phyloP scores from a whole-genome alignment of 2,888 invertebrate genomes.

The Elegia similella region DNA sequence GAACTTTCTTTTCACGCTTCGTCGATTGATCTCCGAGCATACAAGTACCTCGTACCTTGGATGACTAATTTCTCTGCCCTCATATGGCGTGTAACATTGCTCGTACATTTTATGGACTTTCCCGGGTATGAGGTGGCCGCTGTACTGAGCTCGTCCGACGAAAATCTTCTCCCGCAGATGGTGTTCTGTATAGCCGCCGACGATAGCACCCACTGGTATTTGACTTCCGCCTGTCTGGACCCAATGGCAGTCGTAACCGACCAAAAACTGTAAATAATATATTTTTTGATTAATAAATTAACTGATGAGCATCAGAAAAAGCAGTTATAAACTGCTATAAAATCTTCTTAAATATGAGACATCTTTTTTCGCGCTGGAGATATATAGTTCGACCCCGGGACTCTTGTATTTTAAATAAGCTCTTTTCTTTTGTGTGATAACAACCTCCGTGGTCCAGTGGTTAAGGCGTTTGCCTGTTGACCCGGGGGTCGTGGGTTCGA shows the following conservation, averaged over 20 bases:
- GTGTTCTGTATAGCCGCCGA: conserved; percentile 81
- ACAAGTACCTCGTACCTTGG: conserved; percentile 49
- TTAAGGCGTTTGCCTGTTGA: too few species aligned
- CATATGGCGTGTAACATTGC: conserved; percentile 86
- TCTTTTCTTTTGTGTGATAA: too few species aligned
- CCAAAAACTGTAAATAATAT: conserved; percentile 48
- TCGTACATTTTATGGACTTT: conserved; percentile 86
- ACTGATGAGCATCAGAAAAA: too few species aligned
- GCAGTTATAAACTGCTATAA: too few species aligned
- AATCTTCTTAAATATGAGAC: too few species aligned
- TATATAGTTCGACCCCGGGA: too few species aligned
- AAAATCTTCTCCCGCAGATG: conserved; percentile 74
- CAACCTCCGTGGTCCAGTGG: too few species aligned
- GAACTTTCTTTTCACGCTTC: conserved; percentile 26
- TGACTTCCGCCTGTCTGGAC: conserved; percentile 77
- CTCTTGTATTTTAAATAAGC: too few species aligned
- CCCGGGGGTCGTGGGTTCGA: too few species aligned
- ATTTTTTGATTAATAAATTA: too few species aligned
- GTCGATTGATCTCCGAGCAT: conserved; percentile 30
- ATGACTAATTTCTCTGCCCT: conserved; percentile 40
- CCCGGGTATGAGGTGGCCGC: conserved; percentile 89
- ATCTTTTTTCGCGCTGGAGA: too few species aligned
- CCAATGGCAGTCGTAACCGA: conserved; percentile 71
- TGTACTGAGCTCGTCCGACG: conserved; percentile 85
- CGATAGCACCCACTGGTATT: conserved; percentile 86